Evolutionary conservation across 1,140 invertebrate species (phyloP).

Genomic region (Rhyzopertha dominica): DNA sequence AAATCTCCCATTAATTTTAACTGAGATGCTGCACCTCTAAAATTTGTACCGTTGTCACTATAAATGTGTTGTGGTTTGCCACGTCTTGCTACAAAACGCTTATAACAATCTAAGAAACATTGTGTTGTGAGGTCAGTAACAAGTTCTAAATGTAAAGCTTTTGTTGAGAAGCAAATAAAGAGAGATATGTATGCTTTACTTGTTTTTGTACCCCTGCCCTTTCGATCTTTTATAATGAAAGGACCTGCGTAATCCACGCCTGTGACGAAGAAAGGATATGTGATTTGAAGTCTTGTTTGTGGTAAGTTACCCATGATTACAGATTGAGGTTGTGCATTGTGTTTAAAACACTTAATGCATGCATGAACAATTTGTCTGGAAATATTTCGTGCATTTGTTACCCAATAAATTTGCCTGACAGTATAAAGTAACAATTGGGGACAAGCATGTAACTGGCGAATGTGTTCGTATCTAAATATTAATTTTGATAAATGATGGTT

Average conservation of each 20-base stretch:
- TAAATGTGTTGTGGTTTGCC: slow-evolving; percentile 27
- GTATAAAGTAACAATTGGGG: no score
- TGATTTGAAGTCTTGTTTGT: slow-evolving; percentile 13
- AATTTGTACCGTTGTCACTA: slow-evolving; percentile 14
- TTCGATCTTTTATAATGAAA: slow-evolving; percentile 23
- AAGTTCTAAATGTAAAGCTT: slow-evolving; percentile 40
- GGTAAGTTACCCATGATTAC: slow-evolving; percentile 40
- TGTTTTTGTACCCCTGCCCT: slow-evolving; percentile 3
- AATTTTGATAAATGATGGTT: no score
- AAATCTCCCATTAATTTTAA: no score
- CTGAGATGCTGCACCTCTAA: slow-evolving; percentile 6
- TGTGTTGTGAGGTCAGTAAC: slow-evolving; percentile 26
- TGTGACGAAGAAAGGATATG: slow-evolving; percentile 30
- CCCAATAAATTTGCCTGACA: no score
- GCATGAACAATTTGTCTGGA: not conserved
- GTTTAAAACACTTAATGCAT: slow-evolving; percentile 5
- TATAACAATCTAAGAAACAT: slow-evolving; percentile 28
- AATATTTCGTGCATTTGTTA: no score
- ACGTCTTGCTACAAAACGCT: slow-evolving; percentile 29
- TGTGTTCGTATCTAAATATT: no score
- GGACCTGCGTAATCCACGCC: slow-evolving; percentile 37
- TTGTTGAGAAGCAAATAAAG: slow-evolving; percentile 34
- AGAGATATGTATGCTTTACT: slow-evolving; percentile 36
- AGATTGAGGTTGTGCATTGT: no score
- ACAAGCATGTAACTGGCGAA: no score